Conservation (phyloP, 2,113 vertebrate species). For the Falcunculus frontatus region DNA sequence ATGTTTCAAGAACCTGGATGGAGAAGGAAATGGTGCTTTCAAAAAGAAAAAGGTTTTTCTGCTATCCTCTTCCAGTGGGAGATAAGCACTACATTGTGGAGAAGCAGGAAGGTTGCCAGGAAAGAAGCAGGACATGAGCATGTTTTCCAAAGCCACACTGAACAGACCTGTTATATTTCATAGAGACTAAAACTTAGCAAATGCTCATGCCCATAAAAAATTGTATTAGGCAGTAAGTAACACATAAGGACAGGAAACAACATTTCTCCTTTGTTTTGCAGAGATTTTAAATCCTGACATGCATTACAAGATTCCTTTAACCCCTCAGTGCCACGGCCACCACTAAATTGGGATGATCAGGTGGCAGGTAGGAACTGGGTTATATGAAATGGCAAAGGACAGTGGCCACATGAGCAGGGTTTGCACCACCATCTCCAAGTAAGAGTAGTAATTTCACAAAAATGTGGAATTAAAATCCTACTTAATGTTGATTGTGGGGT, state of each 20-base stretch:
- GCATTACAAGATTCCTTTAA: not conserved
- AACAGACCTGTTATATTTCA: conserved; percentile 6
- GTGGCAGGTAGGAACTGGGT: not conserved
- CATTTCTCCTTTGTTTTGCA: not conserved
- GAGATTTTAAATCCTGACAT: not conserved
- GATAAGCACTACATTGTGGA: not conserved
- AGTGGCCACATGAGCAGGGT: rapidly evolving
- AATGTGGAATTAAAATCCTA: not conserved
- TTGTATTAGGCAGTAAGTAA: conserved; percentile 25
- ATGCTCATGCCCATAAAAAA: not conserved
- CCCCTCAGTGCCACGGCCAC: not conserved
- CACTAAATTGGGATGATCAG: not conserved
- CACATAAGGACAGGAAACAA: conserved; percentile 2
- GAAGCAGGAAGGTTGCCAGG: not conserved
- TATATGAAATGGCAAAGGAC: not conserved
- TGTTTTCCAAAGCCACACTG: conserved; percentile 38
- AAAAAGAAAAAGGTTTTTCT: not conserved
- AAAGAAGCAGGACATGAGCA: not conserved
- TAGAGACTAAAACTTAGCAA: conserved; percentile 56
- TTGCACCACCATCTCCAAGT: not conserved
- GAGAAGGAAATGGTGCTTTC: not conserved
- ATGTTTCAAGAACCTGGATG: conserved; percentile 1
- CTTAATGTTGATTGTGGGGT: not conserved
- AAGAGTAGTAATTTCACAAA: not conserved
- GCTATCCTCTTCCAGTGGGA: not conserved